These are phyloP conservation scores for Limulus polyphemus DNA, from an alignment of 2,888 invertebrate genomes.

Conservation along the genomic window DNA sequence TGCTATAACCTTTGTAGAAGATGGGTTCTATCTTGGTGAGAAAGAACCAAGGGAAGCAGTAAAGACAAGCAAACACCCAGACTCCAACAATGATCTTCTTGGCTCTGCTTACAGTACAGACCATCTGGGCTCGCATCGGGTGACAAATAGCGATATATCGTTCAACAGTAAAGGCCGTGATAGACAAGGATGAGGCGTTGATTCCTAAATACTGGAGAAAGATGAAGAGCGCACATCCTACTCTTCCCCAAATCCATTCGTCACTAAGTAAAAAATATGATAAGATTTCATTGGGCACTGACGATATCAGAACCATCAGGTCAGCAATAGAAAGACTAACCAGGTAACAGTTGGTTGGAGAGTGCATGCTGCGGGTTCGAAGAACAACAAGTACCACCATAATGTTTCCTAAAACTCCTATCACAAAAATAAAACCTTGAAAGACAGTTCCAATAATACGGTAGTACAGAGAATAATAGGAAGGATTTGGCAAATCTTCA, in stretches of 20 bases:
- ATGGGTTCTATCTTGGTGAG: conserved; percentile 39
- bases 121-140: conserved; percentile 45
- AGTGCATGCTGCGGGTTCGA: conserved; percentile 41
- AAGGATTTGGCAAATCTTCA: not conserved
- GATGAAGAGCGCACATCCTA: conserved; percentile 43
- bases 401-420: conserved; percentile 45
- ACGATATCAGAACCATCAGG: conserved; percentile 45
- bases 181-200: conserved; percentile 47
- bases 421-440: conserved; percentile 41
- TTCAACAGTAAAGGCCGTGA: conserved; percentile 51
- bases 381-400: conserved; percentile 45
- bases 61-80: conserved; percentile 46
- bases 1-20: too few species aligned
- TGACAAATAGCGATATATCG: conserved; percentile 52
- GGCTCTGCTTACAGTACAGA: conserved; percentile 48
- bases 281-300: conserved; percentile 45
- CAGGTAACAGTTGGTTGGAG: conserved; percentile 51
- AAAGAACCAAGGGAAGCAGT: conserved; percentile 49
- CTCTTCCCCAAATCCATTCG: conserved; percentile 44
- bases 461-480: not conserved
- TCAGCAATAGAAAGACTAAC: conserved; percentile 49
- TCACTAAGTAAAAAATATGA: conserved; percentile 41
- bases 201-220: conserved; percentile 48
- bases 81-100: conserved; percentile 45
- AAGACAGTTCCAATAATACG: conserved; percentile 1